Evolutionary conservation across 2,888 invertebrate genomes (phyloP).

Genomic region (Scaptomyza caliginosa): DNA sequence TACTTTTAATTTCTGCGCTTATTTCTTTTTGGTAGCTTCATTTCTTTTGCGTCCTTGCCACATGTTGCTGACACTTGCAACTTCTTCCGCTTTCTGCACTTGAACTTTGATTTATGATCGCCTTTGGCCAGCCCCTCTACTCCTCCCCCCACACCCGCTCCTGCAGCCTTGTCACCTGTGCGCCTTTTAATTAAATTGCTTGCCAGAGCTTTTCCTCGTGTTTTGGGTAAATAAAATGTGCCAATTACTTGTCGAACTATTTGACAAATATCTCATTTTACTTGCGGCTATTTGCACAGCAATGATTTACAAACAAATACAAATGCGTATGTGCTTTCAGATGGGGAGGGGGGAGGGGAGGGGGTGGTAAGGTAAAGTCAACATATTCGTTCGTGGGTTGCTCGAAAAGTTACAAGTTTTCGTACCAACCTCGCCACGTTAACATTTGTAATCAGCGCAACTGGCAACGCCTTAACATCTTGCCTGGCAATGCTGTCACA

Average conservation of each 20-base stretch:
- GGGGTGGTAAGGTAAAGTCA: not conserved
- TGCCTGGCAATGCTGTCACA: conserved; percentile 65
- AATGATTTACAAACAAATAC: conserved; percentile 64
- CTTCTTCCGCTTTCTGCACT: conserved; percentile 21
- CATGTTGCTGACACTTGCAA: conserved; percentile 80
- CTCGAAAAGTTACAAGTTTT: too few species aligned
- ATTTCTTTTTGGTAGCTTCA: conserved; percentile 40
- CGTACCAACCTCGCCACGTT: conserved; percentile 28
- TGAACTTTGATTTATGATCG: conserved; percentile 68
- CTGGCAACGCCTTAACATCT: conserved; percentile 72
- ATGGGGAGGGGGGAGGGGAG: not conserved
- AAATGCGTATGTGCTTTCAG: not conserved
- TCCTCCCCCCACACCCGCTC: conserved; percentile 1
- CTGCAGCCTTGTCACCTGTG: conserved; percentile 62
- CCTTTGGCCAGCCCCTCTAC: conserved; percentile 8
- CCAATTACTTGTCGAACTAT: conserved; percentile 67
- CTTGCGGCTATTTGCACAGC: conserved; percentile 52
- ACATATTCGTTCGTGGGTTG: too few species aligned
- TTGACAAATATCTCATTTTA: conserved; percentile 59
- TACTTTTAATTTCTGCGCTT: conserved; percentile 36
- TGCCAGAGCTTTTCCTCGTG: too few species aligned
- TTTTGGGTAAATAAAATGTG: conserved; percentile 61
- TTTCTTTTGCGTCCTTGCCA: conserved; percentile 63
- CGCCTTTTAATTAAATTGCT: conserved; percentile 70
- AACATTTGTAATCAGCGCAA: conserved; percentile 36